phyloP scores from a whole-genome alignment of 1,140 invertebrate species.

The Microplitis demolitor region DNA sequence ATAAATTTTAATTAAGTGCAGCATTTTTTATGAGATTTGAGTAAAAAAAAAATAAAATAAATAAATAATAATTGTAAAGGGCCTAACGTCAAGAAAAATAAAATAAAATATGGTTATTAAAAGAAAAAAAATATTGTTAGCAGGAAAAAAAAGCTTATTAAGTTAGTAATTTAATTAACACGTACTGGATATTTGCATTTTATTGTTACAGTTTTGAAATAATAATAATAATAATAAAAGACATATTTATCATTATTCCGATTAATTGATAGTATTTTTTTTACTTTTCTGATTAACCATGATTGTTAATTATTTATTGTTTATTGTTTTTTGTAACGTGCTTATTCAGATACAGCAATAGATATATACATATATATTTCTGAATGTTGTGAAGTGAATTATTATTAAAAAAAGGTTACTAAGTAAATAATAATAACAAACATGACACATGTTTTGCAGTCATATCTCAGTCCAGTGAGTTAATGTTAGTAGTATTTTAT shows the following conservation, averaged over 20 bases:
- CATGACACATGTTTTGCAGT: neutral
- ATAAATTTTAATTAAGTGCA: neutral
- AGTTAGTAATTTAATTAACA: too few relatives aligned
- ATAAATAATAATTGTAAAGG: neutral
- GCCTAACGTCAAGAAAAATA: conserved; percentile 3
- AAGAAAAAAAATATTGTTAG: neutral
- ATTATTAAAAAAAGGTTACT: conserved; percentile 3
- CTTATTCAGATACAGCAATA: conserved; percentile 22
- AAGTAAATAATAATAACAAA: conserved; percentile 10
- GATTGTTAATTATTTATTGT: conserved; percentile 1
- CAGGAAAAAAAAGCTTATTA: neutral
- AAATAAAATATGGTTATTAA: neutral
- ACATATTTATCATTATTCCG: neutral
- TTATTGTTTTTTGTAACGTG: conserved; percentile 23
- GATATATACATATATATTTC: conserved; percentile 7
- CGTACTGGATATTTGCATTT: neutral
- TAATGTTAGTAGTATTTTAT: conserved; percentile 13
- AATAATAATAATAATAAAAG: neutral
- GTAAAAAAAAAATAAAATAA: neutral
- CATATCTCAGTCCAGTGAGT: conserved; percentile 12
- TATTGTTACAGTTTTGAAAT: neutral
- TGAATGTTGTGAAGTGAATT: neutral
- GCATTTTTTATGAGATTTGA: neutral
- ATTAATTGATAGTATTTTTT: neutral
- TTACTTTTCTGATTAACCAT: neutral